Percentiles rank a stretch among this genome's conserved stretches.
These are phyloP conservation scores for Drosophila micromelanica DNA, from an alignment of 1,140 invertebrate species.

Conservation along the genomic window DNA sequence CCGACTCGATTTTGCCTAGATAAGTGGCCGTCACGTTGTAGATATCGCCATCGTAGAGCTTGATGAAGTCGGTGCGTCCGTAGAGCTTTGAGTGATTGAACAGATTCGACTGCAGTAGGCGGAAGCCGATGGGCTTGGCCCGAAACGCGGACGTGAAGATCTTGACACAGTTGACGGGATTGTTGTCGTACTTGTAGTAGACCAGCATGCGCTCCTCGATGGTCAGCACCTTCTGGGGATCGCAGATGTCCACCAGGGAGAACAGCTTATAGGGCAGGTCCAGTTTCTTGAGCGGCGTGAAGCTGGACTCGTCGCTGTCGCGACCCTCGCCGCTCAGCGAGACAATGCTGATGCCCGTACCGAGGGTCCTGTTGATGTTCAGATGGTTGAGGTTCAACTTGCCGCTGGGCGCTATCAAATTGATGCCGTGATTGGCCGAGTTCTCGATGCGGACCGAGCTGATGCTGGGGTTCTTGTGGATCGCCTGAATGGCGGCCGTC, in stretches of 20 bases:
- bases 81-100: constrained; percentile 94
- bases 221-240: constrained; percentile 95
- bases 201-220: constrained; percentile 96
- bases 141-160: constrained; percentile 94
- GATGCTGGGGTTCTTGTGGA: constrained; percentile 93
- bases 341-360: constrained; percentile 94
- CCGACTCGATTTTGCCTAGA: constrained; percentile 90
- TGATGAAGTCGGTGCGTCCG: constrained; percentile 92
- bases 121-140: constrained; percentile 94
- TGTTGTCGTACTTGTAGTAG: constrained; percentile 99
- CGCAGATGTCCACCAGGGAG: constrained; percentile 98
- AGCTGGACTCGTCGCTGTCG: constrained; percentile 94
- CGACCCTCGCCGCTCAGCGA: constrained; percentile 96
- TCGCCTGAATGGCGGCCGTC: constrained; percentile 94
- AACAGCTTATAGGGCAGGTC: constrained; percentile 97
- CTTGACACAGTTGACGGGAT: constrained; percentile 98
- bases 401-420: constrained; percentile 94
- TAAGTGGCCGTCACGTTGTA: constrained; percentile 92
- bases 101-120: constrained; percentile 96
- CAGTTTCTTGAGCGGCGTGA: constrained; percentile 92
- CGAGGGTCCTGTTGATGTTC: constrained; percentile 92
- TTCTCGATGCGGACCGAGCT: constrained; percentile 92
- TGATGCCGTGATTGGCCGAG: constrained; percentile 96
- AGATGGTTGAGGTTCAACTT: constrained; percentile 89
- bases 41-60: constrained; percentile 96